Base-by-base conservation (phyloP, 2,797 vertebrate species). In the Valencia hispanica region DNA sequence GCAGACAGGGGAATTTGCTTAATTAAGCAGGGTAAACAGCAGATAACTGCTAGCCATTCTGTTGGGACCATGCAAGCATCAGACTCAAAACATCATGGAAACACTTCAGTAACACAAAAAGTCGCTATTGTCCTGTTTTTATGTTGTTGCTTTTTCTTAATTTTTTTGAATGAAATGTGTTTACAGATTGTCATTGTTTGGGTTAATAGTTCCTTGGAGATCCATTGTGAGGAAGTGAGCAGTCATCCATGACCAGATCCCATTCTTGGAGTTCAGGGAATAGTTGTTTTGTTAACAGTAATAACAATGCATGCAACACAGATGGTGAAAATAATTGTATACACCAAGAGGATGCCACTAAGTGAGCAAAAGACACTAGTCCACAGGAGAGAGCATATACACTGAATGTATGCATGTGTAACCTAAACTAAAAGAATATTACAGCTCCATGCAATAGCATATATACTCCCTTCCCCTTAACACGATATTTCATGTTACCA, bases 21-120 rank as follows among this genome's bases (percentile, higher is more conserved):
- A 95, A 96, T 96, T 96, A 95, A 92, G 91, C 90, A 85, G 86
- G 76, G 87, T 93, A 94, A 94, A 95, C 92, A 94, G 84, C 86
- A 87, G 84, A 94, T 92, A 91, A 93, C 87, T 90, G 73, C 75
- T 68, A 86, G 80, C 61, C 77, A 82, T 92, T 87, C 92, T 92
- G 79, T 22, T 82, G 91, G 93, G 93, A 85, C 73, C 63, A 43
- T n/a, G 80, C 81, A 91, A 79, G 81, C 90, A 80, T 79, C 36
- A 79, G 77, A 84, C 87, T 85, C 71, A 70, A 85, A 84, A 87
- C 73, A 86, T 78, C 27, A 82, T 45, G 72, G 68, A 69, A 71
- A 77, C n/a, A 88, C 61, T 57, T 65, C 2, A 63, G 43, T 76
- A 81, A 81, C 48, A 79, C 77, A 75, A 77, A 43, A 73, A 77